A percentile compares a stretch with the other conserved stretches of the same genome.
These are phyloP conservation scores for Nyctibius bracteatus DNA, from an alignment of 2,113 vertebrate genomes.

Conservation along the genomic window DNA sequence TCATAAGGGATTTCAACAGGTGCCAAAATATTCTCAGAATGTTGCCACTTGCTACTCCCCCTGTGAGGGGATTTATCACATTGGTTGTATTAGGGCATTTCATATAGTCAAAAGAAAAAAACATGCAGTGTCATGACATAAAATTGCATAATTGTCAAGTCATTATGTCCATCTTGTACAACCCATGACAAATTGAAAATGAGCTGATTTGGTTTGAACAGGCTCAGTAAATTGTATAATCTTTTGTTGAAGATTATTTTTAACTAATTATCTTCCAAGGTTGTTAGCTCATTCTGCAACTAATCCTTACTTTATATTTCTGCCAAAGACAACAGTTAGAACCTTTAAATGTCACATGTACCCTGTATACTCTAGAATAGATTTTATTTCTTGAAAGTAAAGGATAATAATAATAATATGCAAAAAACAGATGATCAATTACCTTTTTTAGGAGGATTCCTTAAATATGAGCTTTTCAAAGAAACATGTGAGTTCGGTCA, in stretches of 20 bases:
- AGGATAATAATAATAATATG: neutral
- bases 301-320: neutral
- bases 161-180: neutral
- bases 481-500: neutral
- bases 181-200: neutral
- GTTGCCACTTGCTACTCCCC: rapidly evolving
- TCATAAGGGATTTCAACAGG: neutral
- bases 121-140: rapidly evolving
- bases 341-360: neutral
- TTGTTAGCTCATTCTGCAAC: neutral
- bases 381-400: neutral
- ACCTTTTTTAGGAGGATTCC: neutral
- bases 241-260: neutral
- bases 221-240: neutral
- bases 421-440: neutral
- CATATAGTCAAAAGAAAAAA: neutral
- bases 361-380: neutral
- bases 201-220: neutral
- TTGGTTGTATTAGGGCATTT: neutral
- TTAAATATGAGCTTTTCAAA: neutral
- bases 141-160: neutral
- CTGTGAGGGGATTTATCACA: neutral
- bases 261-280: neutral
- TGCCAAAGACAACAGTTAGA: neutral
- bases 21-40: neutral